Base-by-base conservation (phyloP, 2,113 vertebrate genomes). In the Labeo rohita region DNA sequence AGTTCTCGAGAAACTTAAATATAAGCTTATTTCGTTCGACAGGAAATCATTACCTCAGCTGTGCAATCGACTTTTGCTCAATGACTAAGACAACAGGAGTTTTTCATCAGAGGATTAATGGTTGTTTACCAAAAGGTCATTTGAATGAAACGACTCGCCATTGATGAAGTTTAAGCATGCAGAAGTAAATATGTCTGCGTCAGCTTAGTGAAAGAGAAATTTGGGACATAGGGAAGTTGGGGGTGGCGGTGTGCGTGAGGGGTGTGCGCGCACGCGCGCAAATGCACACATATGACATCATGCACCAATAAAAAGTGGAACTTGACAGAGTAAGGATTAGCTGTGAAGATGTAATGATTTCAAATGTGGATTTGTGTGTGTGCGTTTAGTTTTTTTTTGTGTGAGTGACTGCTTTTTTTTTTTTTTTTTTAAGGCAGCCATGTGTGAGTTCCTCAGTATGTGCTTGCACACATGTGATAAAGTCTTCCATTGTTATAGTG, bases 61-160 rank as follows among this genome's bases (percentile, higher is more conserved):
- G 50, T 61, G 8, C 21, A 61, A 6, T 23, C 23, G 59, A 52
- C 43, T 81, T 49, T 36, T 43, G 16, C 16, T n/a, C 43, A 50
- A 34, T 12, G 75, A 63, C 16, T 65, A 73, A 73, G 45, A 70
- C 56, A 79, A 49, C 45, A 47, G 52, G 61, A 34, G 16, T 77
- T 78, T 78, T 43, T 77, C 61, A 65, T 68, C 39, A 23, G 39
- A 81, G 63, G 66, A 56, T 52, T 15, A 5, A 45, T 43, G 45
- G 12, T 66, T 88, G 54, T 28, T 70, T 75, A 8, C 10, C 34
- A n/a, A 28, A 39, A 28, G 18, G 83, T 49, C 73, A 70, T 52
- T 43, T 86, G 84, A 86, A 82, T 90, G 89, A 78, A 87, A 50
- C 36, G 59, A 36, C 85, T 59, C 72, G 47, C 70, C 87, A 87